Evolutionary conservation across 2,797 vertebrate species (phyloP).

Genomic region (Knipowitschia caucasica): DNA sequence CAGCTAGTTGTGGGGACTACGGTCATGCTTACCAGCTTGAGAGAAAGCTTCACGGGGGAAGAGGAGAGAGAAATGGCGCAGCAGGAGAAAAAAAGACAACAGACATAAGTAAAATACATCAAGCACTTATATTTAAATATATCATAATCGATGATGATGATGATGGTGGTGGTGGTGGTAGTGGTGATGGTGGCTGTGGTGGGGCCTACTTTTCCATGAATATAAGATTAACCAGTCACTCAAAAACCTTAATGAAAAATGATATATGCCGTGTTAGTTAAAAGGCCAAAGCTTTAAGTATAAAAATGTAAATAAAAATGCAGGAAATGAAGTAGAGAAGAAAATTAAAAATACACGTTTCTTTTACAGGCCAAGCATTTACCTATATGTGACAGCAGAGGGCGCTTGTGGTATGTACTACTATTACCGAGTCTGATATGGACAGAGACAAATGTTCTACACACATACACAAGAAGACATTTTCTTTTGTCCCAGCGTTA

Average conservation of each 20-base stretch:
- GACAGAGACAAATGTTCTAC: slow-evolving; percentile 44
- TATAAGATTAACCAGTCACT: slow-evolving; percentile 43
- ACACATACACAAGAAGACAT: slow-evolving; percentile 24
- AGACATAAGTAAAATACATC: slow-evolving; percentile 75
- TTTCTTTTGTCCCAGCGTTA: background rate
- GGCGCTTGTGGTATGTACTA: slow-evolving; percentile 49
- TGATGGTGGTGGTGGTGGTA: background rate
- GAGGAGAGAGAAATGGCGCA: slow-evolving; percentile 58
- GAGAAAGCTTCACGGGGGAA: slow-evolving; percentile 80
- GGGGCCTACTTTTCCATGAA: slow-evolving; percentile 64
- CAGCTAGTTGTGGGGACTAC: slow-evolving; percentile 61
- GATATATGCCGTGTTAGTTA: slow-evolving; percentile 22
- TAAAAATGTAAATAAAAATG: slow-evolving; percentile 27
- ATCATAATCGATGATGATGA: slow-evolving; percentile 12
- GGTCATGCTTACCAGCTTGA: slow-evolving; percentile 86
- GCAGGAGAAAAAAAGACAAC: slow-evolving; percentile 66
- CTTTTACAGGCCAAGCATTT: slow-evolving; percentile 30
- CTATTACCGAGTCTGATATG: slow-evolving; percentile 26
- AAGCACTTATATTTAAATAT: slow-evolving; percentile 41
- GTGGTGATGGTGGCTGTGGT: no score
- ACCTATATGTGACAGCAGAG: slow-evolving; percentile 51
- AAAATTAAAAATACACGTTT: slow-evolving; percentile 12
- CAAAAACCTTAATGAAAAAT: slow-evolving; percentile 49
- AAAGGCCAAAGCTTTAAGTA: slow-evolving; percentile 42
- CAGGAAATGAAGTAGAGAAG: slow-evolving; percentile 37